Conservation (phyloP, 2,888 invertebrate species). For the Thecophora atra region DNA sequence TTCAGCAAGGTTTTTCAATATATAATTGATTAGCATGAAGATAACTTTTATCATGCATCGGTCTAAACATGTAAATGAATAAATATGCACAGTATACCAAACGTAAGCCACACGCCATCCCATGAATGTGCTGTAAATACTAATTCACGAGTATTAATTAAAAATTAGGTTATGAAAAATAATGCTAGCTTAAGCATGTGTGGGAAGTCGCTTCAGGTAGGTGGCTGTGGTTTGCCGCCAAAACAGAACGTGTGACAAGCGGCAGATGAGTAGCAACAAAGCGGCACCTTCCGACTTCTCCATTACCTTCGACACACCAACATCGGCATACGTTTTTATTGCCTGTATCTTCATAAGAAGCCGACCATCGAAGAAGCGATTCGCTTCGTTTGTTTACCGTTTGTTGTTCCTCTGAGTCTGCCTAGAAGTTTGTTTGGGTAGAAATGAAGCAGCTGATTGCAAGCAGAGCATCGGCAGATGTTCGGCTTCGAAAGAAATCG, state of each 20-base stretch:
- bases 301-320: no score
- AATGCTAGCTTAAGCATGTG: neutral
- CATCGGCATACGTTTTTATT: no score
- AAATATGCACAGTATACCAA: neutral
- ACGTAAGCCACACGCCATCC: neutral
- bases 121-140: no score
- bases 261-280: neutral
- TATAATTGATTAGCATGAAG: no score
- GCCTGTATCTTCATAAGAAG: no score
- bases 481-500: neutral
- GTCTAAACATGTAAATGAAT: neutral
- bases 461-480: neutral
- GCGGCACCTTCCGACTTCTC: no score
- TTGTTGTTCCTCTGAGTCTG: no score
- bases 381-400: no score
- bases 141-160: neutral
- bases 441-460: no score
- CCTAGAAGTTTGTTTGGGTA: no score
- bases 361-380: no score
- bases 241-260: slow-evolving; percentile 7
- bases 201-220: slow-evolving; percentile 31
- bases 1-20: no score
- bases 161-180: neutral
- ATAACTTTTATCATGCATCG: neutral
- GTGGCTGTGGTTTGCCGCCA: slow-evolving; percentile 35